phyloP scores from a whole-genome alignment of 1,140 invertebrate species.

The Pollicipes pollicipes region DNA sequence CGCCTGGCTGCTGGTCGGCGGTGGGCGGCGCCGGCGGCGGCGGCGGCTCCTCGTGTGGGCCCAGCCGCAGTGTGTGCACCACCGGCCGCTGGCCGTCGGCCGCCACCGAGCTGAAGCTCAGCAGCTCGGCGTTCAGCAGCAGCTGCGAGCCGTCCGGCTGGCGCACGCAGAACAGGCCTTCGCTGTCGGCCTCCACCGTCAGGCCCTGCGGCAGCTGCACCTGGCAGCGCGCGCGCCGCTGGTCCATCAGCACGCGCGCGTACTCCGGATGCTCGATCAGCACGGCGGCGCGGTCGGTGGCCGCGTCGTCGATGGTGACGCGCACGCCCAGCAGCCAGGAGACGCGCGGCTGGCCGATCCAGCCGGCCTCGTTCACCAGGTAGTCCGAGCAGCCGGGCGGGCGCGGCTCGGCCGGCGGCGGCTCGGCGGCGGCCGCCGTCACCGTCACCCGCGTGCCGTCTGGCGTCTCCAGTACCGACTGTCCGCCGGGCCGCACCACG shows the following conservation, averaged over 20 bases:
- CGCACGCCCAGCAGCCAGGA: not conserved
- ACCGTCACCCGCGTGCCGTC: not conserved
- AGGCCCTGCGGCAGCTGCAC: not conserved
- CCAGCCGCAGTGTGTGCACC: not conserved
- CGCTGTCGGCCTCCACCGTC: not conserved
- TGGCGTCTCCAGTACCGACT: not conserved
- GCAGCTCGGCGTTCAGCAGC: not conserved
- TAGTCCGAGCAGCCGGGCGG: not conserved
- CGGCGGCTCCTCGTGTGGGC: not conserved
- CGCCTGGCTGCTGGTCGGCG: no score
- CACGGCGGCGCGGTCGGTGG: not conserved
- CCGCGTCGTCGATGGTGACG: not conserved
- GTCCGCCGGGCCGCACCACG: not conserved
- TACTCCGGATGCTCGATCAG: not conserved
- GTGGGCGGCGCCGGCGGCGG: no score
- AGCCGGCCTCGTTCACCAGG: not conserved
- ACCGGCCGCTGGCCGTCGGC: not conserved
- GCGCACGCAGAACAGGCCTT: not conserved
- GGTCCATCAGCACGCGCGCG: not conserved
- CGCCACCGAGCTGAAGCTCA: not conserved
- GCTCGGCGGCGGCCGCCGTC: not conserved
- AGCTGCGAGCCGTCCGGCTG: conserved; percentile 1
- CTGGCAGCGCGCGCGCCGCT: not conserved
- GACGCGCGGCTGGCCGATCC: not conserved
- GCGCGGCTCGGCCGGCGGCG: not conserved